phyloP scores from a whole-genome alignment of 2,888 invertebrate genomes.

The Latrodectus elegans region DNA sequence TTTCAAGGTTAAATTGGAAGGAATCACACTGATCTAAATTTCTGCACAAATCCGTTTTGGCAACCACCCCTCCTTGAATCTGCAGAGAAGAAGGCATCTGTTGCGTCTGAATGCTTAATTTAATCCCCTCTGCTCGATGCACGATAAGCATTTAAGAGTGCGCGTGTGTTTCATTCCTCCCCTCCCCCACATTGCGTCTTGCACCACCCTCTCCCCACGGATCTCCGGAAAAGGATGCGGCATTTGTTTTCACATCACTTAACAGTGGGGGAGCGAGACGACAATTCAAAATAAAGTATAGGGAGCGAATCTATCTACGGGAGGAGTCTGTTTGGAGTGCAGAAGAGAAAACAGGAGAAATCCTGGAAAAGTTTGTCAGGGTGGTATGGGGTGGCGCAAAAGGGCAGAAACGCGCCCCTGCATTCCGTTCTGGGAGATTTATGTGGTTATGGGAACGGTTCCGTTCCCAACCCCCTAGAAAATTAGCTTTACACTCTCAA shows the following conservation, averaged over 20 bases:
- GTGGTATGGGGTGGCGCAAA: slow-evolving; percentile 10
- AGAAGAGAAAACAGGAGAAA: slow-evolving; percentile 3
- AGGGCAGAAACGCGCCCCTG: background rate
- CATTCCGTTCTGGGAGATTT: slow-evolving; percentile 67
- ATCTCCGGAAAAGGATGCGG: slow-evolving; percentile 17
- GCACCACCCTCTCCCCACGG: background rate
- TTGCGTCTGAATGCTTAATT: slow-evolving; percentile 63
- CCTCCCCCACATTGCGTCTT: background rate
- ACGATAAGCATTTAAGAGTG: slow-evolving; percentile 41
- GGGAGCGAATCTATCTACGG: slow-evolving; percentile 20
- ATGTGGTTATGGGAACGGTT: slow-evolving; percentile 61
- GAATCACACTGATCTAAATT: background rate
- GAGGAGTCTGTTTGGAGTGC: slow-evolving; percentile 43
- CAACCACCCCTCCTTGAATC: slow-evolving; percentile 2
- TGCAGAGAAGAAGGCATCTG: slow-evolving; percentile 28
- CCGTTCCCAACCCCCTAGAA: slow-evolving; percentile 22
- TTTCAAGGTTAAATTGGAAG: no score
- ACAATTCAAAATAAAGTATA: slow-evolving; percentile 63
- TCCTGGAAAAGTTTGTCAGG: background rate
- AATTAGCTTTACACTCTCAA: slow-evolving; percentile 53
- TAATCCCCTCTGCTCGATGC: slow-evolving; percentile 45
- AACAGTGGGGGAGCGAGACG: slow-evolving; percentile 22
- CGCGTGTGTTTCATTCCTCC: slow-evolving; percentile 4
- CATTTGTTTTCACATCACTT: slow-evolving; percentile 65
- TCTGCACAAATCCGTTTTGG: slow-evolving; percentile 22